phyloP scores from a whole-genome alignment of 2,888 invertebrate genomes.

The Aphodius sticticus region DNA sequence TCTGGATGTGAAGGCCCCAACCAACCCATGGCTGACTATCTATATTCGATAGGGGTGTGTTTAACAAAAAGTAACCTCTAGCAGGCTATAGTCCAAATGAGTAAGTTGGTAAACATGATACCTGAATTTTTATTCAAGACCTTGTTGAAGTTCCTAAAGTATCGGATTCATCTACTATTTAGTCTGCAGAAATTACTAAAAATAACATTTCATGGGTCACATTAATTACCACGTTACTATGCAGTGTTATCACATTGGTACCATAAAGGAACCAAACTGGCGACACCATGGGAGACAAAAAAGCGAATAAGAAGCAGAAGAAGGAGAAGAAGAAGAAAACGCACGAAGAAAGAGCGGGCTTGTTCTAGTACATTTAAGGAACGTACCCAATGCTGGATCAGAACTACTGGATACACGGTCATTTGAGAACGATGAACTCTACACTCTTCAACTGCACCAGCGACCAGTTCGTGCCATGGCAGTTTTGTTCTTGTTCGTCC shows the following conservation, averaged over 20 bases:
- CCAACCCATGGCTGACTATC: no score
- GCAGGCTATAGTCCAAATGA: no score
- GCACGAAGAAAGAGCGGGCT: not conserved
- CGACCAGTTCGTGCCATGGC: not conserved
- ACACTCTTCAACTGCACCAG: not conserved
- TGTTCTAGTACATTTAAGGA: not conserved
- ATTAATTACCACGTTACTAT: no score
- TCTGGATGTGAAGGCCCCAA: no score
- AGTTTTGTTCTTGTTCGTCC: not conserved
- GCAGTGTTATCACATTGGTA: not conserved
- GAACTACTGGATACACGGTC: constrained; percentile 4
- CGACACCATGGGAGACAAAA: not conserved
- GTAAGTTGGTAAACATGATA: no score
- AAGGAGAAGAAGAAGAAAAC: not conserved
- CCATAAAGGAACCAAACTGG: not conserved
- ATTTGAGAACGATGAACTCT: not conserved
- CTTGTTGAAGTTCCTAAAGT: no score
- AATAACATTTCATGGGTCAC: no score
- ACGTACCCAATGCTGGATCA: not conserved
- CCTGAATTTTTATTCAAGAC: no score
- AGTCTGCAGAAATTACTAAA: no score
- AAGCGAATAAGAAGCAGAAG: not conserved
- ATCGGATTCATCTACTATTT: no score
- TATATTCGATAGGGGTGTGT: no score
- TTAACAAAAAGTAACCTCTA: no score